A percentile compares a stretch with the other conserved stretches of the same genome.
Evolutionary conservation across 1,140 invertebrate species (phyloP).

Genomic region (Drosophila orosa): DNA sequence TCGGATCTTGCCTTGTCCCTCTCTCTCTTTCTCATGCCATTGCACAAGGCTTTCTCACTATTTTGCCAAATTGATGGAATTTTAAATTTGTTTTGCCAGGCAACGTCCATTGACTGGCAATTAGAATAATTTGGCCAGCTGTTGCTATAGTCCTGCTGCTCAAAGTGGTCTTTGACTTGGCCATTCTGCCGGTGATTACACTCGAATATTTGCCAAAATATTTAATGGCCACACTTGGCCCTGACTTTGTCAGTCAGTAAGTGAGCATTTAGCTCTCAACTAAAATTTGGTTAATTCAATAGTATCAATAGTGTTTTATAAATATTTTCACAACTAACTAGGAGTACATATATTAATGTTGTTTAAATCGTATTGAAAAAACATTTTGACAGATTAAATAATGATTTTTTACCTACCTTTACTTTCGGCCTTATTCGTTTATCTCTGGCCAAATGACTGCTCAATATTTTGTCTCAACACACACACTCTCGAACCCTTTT

Average conservation of each 20-base stretch:
- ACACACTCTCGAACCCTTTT: slow-evolving; percentile 23
- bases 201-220: slow-evolving; percentile 65
- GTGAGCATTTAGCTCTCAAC: not conserved
- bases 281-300: not conserved
- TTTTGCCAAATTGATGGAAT: slow-evolving; percentile 75
- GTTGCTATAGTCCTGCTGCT: slow-evolving; percentile 10
- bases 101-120: slow-evolving; percentile 48
- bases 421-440: not conserved
- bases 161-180: slow-evolving; percentile 6
- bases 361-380: not conserved
- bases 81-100: slow-evolving; percentile 69
- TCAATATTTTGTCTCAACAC: slow-evolving; percentile 27
- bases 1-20: slow-evolving; percentile 29
- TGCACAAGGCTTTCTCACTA: slow-evolving; percentile 30
- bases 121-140: slow-evolving; percentile 70
- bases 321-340: not conserved
- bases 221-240: slow-evolving; percentile 46
- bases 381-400: not conserved
- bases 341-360: not conserved
- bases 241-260: not conserved
- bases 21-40: not conserved
- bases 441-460: slow-evolving; percentile 10
- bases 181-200: slow-evolving; percentile 37
- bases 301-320: not conserved
- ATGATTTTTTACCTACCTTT: not conserved